Conservation (phyloP, 2,797 vertebrate species). For the Liasis olivaceus region DNA sequence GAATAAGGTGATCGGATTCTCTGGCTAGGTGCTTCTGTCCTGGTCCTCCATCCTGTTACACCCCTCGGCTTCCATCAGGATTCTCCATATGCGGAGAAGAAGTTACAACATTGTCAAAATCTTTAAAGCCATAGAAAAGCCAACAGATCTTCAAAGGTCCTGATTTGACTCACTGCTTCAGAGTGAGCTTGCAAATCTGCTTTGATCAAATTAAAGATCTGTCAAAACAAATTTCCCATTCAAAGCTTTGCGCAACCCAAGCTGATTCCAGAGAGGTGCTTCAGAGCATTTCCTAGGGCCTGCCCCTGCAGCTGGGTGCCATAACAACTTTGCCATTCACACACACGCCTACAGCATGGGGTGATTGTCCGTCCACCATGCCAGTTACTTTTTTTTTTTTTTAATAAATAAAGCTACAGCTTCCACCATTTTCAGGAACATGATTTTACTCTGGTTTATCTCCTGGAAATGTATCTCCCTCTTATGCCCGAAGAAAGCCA, state of each 20-base stretch:
- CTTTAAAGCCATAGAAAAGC: background rate
- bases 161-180: background rate
- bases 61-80: no score
- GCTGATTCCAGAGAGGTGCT: background rate
- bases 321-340: background rate
- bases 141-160: background rate
- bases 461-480: constrained; percentile 18
- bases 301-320: background rate
- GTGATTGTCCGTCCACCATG: background rate
- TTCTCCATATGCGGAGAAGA: no score
- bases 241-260: background rate
- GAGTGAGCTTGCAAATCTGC: background rate
- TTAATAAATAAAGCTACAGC: background rate
- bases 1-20: no score
- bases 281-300: background rate
- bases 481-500: constrained; percentile 25
- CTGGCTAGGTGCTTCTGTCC: no score
- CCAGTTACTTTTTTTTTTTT: background rate
- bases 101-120: background rate
- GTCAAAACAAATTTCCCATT: background rate
- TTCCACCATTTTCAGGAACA: constrained; percentile 19
- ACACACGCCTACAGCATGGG: no score
- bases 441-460: constrained; percentile 21
- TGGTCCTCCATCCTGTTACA: no score
- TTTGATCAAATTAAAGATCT: background rate